phyloP scores from a whole-genome alignment of 2,113 vertebrate genomes.

The Aphyosemion australe region DNA sequence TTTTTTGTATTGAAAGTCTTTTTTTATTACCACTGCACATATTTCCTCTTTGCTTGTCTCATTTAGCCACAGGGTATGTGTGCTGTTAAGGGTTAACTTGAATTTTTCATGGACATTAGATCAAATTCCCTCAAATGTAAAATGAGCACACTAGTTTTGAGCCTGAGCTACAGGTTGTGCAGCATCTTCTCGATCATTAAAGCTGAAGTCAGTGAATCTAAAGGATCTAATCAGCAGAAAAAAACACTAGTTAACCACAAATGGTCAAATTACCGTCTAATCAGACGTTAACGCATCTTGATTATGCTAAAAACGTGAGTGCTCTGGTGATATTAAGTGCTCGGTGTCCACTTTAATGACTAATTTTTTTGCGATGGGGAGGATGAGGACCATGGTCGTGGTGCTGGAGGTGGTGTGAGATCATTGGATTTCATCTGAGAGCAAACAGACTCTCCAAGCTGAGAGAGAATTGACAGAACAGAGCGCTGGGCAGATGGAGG shows the following conservation, averaged over 20 bases:
- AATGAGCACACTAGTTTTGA: constrained; percentile 14
- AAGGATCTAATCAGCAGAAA: constrained; percentile 50
- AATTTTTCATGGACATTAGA: too few species aligned
- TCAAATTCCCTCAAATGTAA: too few species aligned
- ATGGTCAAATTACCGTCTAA: constrained; percentile 33
- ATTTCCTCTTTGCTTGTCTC: background rate
- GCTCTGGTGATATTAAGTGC: constrained; percentile 13
- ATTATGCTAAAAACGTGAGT: constrained; percentile 20
- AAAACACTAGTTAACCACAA: constrained; percentile 30
- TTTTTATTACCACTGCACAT: background rate
- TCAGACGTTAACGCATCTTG: constrained; percentile 37
- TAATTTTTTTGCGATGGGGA: constrained; percentile 18
- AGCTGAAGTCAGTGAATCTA: constrained; percentile 17
- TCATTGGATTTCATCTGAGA: constrained; percentile 25
- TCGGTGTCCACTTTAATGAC: constrained; percentile 20
- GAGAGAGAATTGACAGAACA: constrained; percentile 50
- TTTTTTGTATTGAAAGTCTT: background rate
- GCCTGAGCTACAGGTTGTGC: constrained; percentile 12
- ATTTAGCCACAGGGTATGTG: background rate
- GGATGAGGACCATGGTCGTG: constrained; percentile 13
- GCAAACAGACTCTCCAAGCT: constrained; percentile 49
- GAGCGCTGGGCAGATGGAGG: constrained; percentile 21
- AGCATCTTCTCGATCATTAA: constrained; percentile 53
- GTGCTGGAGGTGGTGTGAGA: background rate
- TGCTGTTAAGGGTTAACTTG: too few species aligned